Conservation (phyloP, 2,113 vertebrate genomes). For the Hippoglossus stenolepis region DNA sequence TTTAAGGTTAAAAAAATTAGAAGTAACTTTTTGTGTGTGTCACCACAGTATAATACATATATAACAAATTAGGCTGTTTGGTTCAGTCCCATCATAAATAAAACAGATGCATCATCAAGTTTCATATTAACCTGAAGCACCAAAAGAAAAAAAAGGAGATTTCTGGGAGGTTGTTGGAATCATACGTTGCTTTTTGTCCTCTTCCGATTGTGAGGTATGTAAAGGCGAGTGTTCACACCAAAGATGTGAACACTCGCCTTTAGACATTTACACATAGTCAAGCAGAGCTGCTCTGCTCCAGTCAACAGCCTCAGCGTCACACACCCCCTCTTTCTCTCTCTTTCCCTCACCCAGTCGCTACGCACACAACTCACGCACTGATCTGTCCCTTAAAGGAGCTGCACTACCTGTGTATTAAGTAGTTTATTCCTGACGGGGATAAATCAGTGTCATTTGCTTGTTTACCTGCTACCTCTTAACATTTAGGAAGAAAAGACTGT, state of each 20-base stretch:
- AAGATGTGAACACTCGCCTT: too few species aligned
- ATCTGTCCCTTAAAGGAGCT: background rate
- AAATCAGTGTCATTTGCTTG: too few species aligned
- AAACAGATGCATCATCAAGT: background rate
- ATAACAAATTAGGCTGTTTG: background rate
- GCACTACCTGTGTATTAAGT: background rate
- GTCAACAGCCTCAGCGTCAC: background rate
- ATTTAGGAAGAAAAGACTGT: too few species aligned
- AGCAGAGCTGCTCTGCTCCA: background rate
- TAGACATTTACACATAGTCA: background rate
- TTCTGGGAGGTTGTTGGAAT: background rate
- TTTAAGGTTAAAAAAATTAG: background rate
- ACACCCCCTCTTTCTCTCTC: background rate
- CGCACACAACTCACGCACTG: background rate
- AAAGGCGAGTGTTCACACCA: too few species aligned
- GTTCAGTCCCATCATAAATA: background rate
- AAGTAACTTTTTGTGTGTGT: background rate
- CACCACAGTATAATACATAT: too few species aligned
- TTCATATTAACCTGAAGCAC: too few species aligned
- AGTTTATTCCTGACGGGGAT: background rate
- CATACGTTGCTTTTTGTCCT: background rate
- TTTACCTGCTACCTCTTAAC: too few species aligned
- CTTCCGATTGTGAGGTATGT: too few species aligned
- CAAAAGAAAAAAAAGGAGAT: background rate
- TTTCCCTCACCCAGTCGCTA: background rate